Evolutionary conservation across 2,797 vertebrate genomes (phyloP).

Genomic region (Jordanella pulchra): DNA sequence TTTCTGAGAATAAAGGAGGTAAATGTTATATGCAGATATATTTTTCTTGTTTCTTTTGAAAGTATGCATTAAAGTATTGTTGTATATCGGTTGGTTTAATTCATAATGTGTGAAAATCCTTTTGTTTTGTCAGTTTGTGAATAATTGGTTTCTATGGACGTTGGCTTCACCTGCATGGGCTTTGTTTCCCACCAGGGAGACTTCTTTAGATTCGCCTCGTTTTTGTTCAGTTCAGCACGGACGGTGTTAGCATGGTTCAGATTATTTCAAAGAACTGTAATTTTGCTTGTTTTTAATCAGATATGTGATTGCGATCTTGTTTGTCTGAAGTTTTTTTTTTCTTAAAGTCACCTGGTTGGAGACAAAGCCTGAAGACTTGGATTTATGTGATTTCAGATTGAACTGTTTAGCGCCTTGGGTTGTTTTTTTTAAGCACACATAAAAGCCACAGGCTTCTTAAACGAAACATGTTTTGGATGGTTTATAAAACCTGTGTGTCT

Average conservation of each 20-base stretch:
- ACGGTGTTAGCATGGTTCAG: conserved; percentile 42
- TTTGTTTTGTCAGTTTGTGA: conserved; percentile 23
- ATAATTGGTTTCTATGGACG: conserved; percentile 19
- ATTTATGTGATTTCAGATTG: conserved; percentile 37
- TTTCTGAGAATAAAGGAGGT: conserved; percentile 36
- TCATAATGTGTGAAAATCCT: conserved; percentile 32
- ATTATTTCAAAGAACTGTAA: conserved; percentile 4
- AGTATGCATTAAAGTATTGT: conserved; percentile 51
- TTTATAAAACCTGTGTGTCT: conserved; percentile 8
- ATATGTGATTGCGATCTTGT: conserved; percentile 5
- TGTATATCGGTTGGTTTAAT: conserved; percentile 49
- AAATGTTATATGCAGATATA: conserved; percentile 40
- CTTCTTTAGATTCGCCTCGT: conserved; percentile 15
- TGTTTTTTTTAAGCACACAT: conserved; percentile 15
- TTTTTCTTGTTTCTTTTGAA: conserved; percentile 48
- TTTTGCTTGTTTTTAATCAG: background rate
- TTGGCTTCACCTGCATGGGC: conserved; percentile 33
- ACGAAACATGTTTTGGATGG: conserved; percentile 18
- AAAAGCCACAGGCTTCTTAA: conserved; percentile 9
- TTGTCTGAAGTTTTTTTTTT: conserved; percentile 20
- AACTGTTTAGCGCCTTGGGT: background rate
- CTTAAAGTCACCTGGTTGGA: conserved; percentile 44
- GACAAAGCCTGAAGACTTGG: conserved; percentile 35
- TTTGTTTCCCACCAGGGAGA: conserved; percentile 47
- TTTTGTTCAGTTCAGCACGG: conserved; percentile 37